Evolutionary conservation across 2,797 vertebrate species (phyloP).

Genomic region (Chromobotia macracanthus): DNA sequence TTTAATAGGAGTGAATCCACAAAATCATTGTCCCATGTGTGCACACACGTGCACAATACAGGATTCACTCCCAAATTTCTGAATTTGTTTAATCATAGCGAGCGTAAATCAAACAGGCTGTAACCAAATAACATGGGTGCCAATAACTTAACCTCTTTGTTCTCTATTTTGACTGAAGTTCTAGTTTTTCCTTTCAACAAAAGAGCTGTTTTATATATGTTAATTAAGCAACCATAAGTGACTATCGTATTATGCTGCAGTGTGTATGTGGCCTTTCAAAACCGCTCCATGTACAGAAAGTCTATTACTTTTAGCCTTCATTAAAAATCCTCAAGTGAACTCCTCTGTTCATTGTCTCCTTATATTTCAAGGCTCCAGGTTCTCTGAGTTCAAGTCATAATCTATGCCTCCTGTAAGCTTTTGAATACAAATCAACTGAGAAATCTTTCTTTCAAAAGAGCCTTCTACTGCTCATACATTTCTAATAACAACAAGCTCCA

Average conservation of each 20-base stretch:
- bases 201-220: no score
- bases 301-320: slow-evolving; percentile 11
- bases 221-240: neutral
- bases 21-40: neutral
- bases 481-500: slow-evolving; percentile 48
- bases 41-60: neutral
- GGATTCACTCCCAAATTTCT: neutral
- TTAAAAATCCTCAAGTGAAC: slow-evolving; percentile 45
- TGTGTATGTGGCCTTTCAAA: slow-evolving; percentile 30
- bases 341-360: neutral
- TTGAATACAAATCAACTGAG: slow-evolving; percentile 42
- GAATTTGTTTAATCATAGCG: no score
- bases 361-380: slow-evolving; percentile 22
- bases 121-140: no score
- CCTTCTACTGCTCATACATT: slow-evolving; percentile 72
- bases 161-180: no score
- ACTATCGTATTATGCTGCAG: neutral
- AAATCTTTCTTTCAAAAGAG: slow-evolving; percentile 72
- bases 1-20: no score
- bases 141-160: no score
- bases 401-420: slow-evolving; percentile 22
- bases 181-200: no score
- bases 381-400: slow-evolving; percentile 39
- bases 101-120: no score
- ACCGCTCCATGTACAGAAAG: slow-evolving; percentile 6